Evolutionary conservation across 1,140 invertebrate species (phyloP).

Genomic region (Temnothorax curvispinosus): DNA sequence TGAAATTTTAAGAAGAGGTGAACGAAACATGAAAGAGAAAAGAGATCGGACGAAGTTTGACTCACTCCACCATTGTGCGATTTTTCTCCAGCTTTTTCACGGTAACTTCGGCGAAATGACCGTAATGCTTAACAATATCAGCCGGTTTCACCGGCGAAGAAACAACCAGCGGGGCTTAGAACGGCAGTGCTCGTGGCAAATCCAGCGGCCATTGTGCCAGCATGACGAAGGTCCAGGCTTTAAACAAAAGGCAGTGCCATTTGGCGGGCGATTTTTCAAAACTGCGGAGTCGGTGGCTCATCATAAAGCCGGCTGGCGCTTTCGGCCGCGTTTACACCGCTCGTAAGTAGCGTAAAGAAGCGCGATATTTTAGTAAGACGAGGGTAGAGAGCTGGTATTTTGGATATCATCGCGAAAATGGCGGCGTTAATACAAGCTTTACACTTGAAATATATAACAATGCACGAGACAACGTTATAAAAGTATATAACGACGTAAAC

Average conservation of each 20-base stretch:
- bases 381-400: slow-evolving; percentile 16
- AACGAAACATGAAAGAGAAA: slow-evolving; percentile 19
- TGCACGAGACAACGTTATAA: background rate
- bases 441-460: background rate
- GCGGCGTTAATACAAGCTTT: slow-evolving; percentile 20
- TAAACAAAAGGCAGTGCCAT: slow-evolving; percentile 62
- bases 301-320: slow-evolving; percentile 56
- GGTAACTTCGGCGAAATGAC: slow-evolving; percentile 42
- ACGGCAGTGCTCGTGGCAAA: slow-evolving; percentile 48
- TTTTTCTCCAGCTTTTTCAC: slow-evolving; percentile 52
- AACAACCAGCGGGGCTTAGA: slow-evolving; percentile 48
- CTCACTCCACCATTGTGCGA: slow-evolving; percentile 46
- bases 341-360: slow-evolving; percentile 50
- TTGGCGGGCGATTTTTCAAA: slow-evolving; percentile 62
- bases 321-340: slow-evolving; percentile 36
- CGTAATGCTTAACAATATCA: slow-evolving; percentile 62
- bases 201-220: slow-evolving; percentile 56
- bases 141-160: slow-evolving; percentile 50
- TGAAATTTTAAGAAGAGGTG: slow-evolving; percentile 30
- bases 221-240: slow-evolving; percentile 59
- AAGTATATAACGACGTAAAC: background rate
- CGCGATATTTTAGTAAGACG: slow-evolving; percentile 46
- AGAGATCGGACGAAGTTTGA: slow-evolving; percentile 45
- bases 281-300: slow-evolving; percentile 60
- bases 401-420: background rate